Evolutionary conservation across 1,140 invertebrate genomes (phyloP), one percentile per base, ranked within the genome.

Genomic region (Apis dorsata): DNA sequence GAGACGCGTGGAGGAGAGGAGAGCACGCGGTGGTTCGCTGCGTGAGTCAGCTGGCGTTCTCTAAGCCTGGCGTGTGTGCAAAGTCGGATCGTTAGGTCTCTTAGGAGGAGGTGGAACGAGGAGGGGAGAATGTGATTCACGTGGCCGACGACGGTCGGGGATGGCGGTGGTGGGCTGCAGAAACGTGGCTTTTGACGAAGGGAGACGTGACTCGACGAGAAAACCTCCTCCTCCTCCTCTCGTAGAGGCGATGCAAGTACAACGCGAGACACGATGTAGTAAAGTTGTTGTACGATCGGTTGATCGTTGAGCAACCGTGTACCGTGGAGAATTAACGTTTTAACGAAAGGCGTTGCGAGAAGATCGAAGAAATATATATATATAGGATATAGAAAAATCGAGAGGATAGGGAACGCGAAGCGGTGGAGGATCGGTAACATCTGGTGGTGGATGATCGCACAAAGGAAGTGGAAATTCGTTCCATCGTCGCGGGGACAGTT

Each of bases 11-110:
- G 34, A 44, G 28, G n/a, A 51, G 68, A 53, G 68, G 8, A 66
- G 66, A 72, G 49, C 7, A 28, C 34, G 34, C 62, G 57, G 59
- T 63, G 73, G 79, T 34, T 77, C 65, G 75, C 57, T 76, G 53
- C 57, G 73, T 87, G 87, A 88, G 87, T 88, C 86, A 88, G 86
- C 86, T 83, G 87, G 62, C 73, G 57, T 65, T 51, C 51, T 72
- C 71, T 59, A 73, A n/a, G 55, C 19, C 28, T 73, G 28, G 71
- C 65, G 76, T 60, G 65, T 76, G 65, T 62, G 17, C 86, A 59
- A 63, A 68, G n/a, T 34, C 62, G 84, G 65, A 78, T 87, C 85
- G 80, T 76, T 76, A 76, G 44, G 53, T 66, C 53, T 15, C 24
- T 44, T 7, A 7, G 34, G 63, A 7, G 34, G 63, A 19, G 34